Conservation (phyloP, 64 coral and sea anemone species). For the Porites australiensis region DNA sequence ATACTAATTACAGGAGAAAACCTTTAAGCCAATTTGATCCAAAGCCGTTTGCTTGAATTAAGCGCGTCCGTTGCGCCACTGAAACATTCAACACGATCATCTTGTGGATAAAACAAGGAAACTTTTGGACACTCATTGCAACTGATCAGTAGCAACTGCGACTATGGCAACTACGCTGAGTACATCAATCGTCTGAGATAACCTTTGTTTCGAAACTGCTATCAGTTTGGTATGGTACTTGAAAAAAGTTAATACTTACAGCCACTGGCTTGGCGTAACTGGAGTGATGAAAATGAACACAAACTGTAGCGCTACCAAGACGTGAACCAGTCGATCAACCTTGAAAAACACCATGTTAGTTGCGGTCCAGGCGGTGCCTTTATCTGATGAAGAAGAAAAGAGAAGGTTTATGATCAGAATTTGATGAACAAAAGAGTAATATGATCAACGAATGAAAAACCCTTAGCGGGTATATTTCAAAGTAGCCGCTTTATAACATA, state of each 20-base stretch:
- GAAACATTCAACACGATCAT: too few relatives aligned
- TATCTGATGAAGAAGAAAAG: conserved; percentile 7
- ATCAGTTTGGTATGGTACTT: not conserved
- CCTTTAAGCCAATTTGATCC: too few relatives aligned
- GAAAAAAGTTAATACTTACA: conserved; percentile 45
- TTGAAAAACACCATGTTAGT: not conserved
- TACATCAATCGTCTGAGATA: too few relatives aligned
- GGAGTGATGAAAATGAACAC: not conserved
- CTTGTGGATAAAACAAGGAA: too few relatives aligned
- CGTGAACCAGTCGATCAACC: not conserved
- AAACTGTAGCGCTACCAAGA: conserved; percentile 23
- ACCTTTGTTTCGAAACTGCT: too few relatives aligned
- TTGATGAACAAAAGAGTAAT: conserved; percentile 27
- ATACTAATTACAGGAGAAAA: too few relatives aligned
- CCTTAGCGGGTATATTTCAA: conserved; percentile 22
- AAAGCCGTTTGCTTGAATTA: too few relatives aligned
- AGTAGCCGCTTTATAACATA: conserved; percentile 4
- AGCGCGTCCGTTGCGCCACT: too few relatives aligned
- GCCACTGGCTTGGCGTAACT: conserved; percentile 47
- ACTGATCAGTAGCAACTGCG: too few relatives aligned
- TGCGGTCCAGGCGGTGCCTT: conserved; percentile 17
- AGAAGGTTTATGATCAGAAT: conserved; percentile 55
- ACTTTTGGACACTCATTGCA: too few relatives aligned
- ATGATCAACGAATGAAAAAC: conserved; percentile 1
- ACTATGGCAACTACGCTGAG: too few relatives aligned